Conservation (phyloP, 2,888 invertebrate species). For the Thereva nobilitata region DNA sequence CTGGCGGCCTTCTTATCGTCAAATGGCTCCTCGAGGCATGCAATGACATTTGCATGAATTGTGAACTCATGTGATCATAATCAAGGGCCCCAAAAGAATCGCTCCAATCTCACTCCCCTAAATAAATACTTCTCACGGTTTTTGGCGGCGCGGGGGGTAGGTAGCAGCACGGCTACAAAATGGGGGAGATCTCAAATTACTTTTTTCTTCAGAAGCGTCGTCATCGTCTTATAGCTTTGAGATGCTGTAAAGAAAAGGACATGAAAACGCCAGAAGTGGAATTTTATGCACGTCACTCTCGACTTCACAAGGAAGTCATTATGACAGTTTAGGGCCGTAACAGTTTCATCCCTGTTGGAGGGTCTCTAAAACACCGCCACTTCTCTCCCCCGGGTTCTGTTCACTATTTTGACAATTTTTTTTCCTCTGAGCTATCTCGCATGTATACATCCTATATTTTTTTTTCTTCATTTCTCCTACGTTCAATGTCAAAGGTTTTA, state of each 20-base stretch:
- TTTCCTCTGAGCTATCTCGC: neutral
- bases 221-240: neutral
- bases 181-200: constrained; percentile 2
- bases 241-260: neutral
- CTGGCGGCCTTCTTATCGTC: constrained; percentile 23
- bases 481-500: neutral
- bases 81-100: constrained; percentile 28
- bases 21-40: constrained; percentile 24
- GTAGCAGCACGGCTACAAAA: neutral
- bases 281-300: neutral
- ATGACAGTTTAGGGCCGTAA: constrained; percentile 6
- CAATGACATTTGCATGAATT: constrained; percentile 40
- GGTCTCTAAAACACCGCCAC: neutral
- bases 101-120: constrained; percentile 9
- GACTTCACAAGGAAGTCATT: constrained; percentile 28
- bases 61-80: constrained; percentile 39
- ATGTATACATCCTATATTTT: no score
- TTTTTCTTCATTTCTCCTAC: no score
- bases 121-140: neutral
- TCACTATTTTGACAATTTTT: neutral
- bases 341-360: neutral
- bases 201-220: constrained; percentile 7
- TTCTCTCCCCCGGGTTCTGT: neutral
- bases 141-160: neutral
- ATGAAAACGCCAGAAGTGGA: neutral